Percentiles rank a stretch among this genome's conserved stretches.
These are phyloP conservation scores for Forbesichthys papilliferus DNA, from an alignment of 2,113 vertebrate species.

Conservation along the genomic window DNA sequence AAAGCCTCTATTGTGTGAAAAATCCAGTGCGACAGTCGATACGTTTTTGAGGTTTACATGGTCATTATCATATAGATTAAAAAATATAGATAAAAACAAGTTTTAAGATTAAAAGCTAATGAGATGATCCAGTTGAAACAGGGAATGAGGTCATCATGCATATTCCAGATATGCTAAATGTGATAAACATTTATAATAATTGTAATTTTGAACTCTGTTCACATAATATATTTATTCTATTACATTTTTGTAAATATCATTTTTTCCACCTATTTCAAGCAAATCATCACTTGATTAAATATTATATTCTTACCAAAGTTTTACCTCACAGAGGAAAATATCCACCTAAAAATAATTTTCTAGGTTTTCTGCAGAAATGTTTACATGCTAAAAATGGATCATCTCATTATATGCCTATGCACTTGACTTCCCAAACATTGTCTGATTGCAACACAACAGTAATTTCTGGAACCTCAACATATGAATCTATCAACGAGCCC, in stretches of 20 bases:
- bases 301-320: slow-evolving; percentile 4
- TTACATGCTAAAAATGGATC: slow-evolving; percentile 55
- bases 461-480: slow-evolving; percentile 37
- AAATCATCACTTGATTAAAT: slow-evolving; percentile 2
- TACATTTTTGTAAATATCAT: slow-evolving; percentile 18
- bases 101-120: slow-evolving; percentile 54
- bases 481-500: slow-evolving; percentile 57
- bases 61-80: slow-evolving; percentile 47
- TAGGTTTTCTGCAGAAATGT: slow-evolving; percentile 29
- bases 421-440: slow-evolving; percentile 71
- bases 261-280: slow-evolving; percentile 11
- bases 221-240: slow-evolving; percentile 13
- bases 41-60: slow-evolving; percentile 79
- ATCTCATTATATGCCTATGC: slow-evolving; percentile 49
- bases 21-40: slow-evolving; percentile 76
- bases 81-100: neutral
- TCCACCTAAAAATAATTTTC: slow-evolving; percentile 7
- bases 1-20: slow-evolving; percentile 60
- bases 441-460: slow-evolving; percentile 45
- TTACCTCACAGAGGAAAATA: slow-evolving; percentile 6
- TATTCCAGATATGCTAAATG: slow-evolving; percentile 24
- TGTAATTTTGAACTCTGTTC: slow-evolving; percentile 23
- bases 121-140: slow-evolving; percentile 67
- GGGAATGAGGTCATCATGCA: slow-evolving; percentile 45
- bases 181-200: slow-evolving; percentile 18